Evolutionary conservation across 2,113 vertebrate genomes (phyloP).

Genomic region (Falcunculus frontatus): DNA sequence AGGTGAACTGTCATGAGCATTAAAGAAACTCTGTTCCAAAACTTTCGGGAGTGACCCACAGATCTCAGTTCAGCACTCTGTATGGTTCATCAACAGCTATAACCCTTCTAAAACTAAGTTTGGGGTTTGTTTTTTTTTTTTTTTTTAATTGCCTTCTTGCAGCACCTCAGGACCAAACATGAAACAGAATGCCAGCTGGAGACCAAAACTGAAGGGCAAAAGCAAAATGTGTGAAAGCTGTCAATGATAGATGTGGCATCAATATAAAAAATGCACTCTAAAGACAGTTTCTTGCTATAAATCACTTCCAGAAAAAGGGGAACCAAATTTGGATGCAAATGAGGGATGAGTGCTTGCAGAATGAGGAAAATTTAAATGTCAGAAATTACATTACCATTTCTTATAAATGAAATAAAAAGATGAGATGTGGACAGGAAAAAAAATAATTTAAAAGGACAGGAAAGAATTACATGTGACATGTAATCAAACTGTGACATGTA

Average conservation of each 20-base stretch:
- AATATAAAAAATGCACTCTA: not conserved
- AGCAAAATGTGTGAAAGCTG: not conserved
- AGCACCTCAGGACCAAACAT: not conserved
- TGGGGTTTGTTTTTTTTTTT: not conserved
- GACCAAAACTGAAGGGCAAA: not conserved
- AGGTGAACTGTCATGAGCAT: not conserved
- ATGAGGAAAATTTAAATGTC: not conserved
- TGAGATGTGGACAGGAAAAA: not conserved
- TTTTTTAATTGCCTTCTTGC: not conserved
- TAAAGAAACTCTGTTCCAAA: not conserved
- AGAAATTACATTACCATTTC: not conserved
- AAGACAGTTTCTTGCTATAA: not conserved
- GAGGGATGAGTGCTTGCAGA: not conserved
- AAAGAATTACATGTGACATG: not conserved
- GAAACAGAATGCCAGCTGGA: not conserved
- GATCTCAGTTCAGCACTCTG: not conserved
- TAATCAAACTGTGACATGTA: not conserved
- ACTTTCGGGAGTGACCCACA: not conserved
- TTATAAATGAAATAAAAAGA: not conserved
- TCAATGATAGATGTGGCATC: not conserved
- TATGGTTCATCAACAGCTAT: not conserved
- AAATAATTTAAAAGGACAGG: not conserved
- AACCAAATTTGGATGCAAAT: slow-evolving; percentile 20
- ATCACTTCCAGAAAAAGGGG: not conserved
- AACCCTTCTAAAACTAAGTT: not conserved